phyloP scores from a whole-genome alignment of 1,140 invertebrate species.

The Ruditapes philippinarum region DNA sequence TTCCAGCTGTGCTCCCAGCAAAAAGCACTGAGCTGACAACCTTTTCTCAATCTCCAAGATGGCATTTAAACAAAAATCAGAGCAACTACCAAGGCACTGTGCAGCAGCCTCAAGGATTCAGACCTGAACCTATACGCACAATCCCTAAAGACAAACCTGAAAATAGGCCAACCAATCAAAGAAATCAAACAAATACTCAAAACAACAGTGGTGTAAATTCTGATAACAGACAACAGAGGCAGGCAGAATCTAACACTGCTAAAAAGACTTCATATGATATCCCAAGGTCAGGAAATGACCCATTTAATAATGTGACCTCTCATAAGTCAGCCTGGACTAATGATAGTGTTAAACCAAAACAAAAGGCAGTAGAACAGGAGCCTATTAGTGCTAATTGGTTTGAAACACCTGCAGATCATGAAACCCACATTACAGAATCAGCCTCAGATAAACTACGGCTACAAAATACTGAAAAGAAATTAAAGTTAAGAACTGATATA shows the following conservation, averaged over 20 bases:
- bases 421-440: constrained; percentile 68
- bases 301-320: background rate
- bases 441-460: constrained; percentile 1
- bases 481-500: background rate
- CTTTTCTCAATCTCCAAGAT: constrained; percentile 76
- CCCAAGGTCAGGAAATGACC: background rate
- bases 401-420: constrained; percentile 72
- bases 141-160: constrained; percentile 3
- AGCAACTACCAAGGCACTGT: constrained; percentile 11
- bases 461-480: constrained; percentile 13
- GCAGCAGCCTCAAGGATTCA: constrained; percentile 36
- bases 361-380: constrained; percentile 3
- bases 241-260: background rate
- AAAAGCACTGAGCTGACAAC: constrained; percentile 80
- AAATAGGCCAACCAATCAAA: background rate
- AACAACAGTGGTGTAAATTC: background rate
- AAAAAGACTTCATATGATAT: background rate
- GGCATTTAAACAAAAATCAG: constrained; percentile 59
- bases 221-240: background rate
- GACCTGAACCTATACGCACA: constrained; percentile 50
- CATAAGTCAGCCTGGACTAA: background rate
- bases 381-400: constrained; percentile 72
- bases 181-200: background rate
- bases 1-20: constrained; percentile 79
- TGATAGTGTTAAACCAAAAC: background rate